A percentile compares a stretch with the other conserved stretches of the same genome.
phyloP scores from a whole-genome alignment of 2,113 vertebrate genomes.

The Larimichthys crocea region DNA sequence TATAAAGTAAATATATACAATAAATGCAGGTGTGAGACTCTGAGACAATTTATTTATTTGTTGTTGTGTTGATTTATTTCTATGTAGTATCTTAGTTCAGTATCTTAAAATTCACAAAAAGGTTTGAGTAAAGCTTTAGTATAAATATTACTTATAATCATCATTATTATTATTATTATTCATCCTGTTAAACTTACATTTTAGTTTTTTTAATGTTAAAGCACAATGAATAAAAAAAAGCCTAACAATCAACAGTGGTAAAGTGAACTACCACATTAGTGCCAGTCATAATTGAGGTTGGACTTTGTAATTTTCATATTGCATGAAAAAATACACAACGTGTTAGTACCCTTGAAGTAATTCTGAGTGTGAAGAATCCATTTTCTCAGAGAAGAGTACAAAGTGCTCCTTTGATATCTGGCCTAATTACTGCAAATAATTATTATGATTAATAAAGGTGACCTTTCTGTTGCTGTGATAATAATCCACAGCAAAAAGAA shows the following conservation, averaged over 20 bases:
- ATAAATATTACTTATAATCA: neutral
- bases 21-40: no score
- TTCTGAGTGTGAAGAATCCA: slow-evolving; percentile 75
- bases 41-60: neutral
- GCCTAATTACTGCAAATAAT: slow-evolving; percentile 82
- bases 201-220: neutral
- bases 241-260: neutral
- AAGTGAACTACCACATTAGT: slow-evolving; percentile 18
- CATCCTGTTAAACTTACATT: neutral
- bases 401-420: slow-evolving; percentile 73
- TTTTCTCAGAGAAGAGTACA: slow-evolving; percentile 59
- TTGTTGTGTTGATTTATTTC: neutral
- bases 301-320: slow-evolving; percentile 40
- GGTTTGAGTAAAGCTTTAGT: neutral
- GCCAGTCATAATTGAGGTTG: slow-evolving; percentile 19
- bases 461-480: slow-evolving; percentile 74
- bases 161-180: neutral
- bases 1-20: no score
- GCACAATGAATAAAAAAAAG: neutral
- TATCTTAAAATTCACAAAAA: slow-evolving; percentile 6
- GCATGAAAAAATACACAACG: slow-evolving; percentile 37
- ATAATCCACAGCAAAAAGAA: slow-evolving; percentile 49
- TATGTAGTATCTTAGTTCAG: neutral
- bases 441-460: slow-evolving; percentile 80
- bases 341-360: slow-evolving; percentile 61